A percentile compares a stretch with the other conserved stretches of the same genome.
These are phyloP conservation scores for Aphidoletes aphidimyza DNA, from an alignment of 2,888 invertebrate species.

Conservation along the genomic window DNA sequence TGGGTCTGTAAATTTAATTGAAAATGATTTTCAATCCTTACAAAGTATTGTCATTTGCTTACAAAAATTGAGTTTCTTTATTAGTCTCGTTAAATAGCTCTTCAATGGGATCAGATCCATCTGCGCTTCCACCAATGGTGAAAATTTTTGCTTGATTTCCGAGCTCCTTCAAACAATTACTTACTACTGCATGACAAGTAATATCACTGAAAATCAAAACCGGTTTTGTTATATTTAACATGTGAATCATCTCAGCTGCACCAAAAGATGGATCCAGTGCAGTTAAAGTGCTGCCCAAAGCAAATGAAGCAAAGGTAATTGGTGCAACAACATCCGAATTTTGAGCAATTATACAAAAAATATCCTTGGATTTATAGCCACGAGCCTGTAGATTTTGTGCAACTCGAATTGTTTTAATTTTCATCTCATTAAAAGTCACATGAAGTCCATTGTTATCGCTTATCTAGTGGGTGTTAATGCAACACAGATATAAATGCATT, in stretches of 20 bases:
- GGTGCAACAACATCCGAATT: slow-evolving; percentile 63
- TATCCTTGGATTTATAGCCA: slow-evolving; percentile 53
- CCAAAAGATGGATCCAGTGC: slow-evolving; percentile 63
- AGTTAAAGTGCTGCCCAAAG: slow-evolving; percentile 63
- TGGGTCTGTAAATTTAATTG: neutral
- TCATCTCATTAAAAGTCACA: slow-evolving; percentile 54
- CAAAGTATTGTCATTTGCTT: too few relatives aligned
- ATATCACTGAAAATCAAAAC: slow-evolving; percentile 65
- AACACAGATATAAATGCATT: too few relatives aligned
- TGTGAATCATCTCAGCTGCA: slow-evolving; percentile 62
- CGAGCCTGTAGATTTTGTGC: slow-evolving; percentile 57
- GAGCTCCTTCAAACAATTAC: slow-evolving; percentile 59
- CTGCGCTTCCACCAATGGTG: slow-evolving; percentile 60
- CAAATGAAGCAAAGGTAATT: slow-evolving; percentile 57
- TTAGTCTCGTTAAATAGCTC: slow-evolving; percentile 59
- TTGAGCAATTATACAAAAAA: slow-evolving; percentile 62
- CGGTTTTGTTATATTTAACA: slow-evolving; percentile 63
- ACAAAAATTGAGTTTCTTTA: slow-evolving; percentile 58
- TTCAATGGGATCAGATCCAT: slow-evolving; percentile 59
- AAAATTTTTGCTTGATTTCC: slow-evolving; percentile 60
- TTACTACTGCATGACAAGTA: slow-evolving; percentile 60
- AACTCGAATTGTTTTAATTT: slow-evolving; percentile 54
- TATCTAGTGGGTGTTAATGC: slow-evolving; percentile 43
- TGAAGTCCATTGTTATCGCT: slow-evolving; percentile 52
- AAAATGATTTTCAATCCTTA: too few relatives aligned